Percentiles rank a stretch among this genome's conserved stretches.
These are phyloP conservation scores for Potamilus streckersoni DNA, from an alignment of 1,140 invertebrate genomes.

Conservation along the genomic window DNA sequence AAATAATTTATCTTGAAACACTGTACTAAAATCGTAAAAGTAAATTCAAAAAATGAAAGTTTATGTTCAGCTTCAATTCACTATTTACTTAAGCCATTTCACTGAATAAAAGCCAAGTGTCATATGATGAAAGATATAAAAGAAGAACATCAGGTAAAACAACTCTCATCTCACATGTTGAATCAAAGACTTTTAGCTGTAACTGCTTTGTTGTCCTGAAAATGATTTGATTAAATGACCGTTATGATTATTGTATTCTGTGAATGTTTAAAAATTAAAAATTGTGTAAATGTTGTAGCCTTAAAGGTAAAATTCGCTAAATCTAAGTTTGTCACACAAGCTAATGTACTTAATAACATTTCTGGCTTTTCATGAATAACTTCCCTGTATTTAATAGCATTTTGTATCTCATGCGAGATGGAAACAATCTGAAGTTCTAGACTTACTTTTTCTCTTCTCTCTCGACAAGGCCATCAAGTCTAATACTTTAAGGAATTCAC, in stretches of 20 bases:
- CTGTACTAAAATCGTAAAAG: neutral
- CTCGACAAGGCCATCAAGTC: constrained; percentile 35
- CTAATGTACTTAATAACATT: neutral
- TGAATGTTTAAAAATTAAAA: too few species aligned
- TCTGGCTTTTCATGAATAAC: neutral
- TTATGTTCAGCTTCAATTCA: neutral
- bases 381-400: neutral
- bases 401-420: neutral
- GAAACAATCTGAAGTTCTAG: neutral
- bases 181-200: too few species aligned
- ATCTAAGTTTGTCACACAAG: neutral
- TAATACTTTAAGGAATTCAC: constrained; percentile 43
- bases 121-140: neutral
- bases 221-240: too few species aligned
- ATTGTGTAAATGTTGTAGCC: too few species aligned
- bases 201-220: too few species aligned
- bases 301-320: neutral
- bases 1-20: neutral
- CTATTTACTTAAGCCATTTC: neutral
- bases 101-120: neutral
- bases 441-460: constrained; percentile 49
- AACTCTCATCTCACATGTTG: too few species aligned
- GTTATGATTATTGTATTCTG: too few species aligned
- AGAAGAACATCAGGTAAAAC: too few species aligned
- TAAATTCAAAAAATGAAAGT: neutral